Evolutionary conservation across 1,140 invertebrate species (phyloP).

Genomic region (Adoxophyes honmai): DNA sequence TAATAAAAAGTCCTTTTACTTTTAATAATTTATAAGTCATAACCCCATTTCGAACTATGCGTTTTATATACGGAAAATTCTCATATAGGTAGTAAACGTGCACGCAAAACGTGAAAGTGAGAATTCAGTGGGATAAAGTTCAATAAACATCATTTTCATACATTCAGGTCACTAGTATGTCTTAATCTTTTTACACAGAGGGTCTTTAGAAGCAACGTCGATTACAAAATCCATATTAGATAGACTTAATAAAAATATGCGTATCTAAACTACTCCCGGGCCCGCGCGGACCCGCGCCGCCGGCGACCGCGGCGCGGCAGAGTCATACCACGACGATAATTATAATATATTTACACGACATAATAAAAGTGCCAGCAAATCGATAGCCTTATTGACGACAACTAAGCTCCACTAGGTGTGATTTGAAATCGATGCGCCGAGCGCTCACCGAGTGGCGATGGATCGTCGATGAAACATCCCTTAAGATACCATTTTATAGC

Average conservation of each 20-base stretch:
- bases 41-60: conserved; percentile 69
- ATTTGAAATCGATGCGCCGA: conserved; percentile 71
- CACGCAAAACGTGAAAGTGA: conserved; percentile 70
- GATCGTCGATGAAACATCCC: conserved; percentile 31
- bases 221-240: conserved; percentile 76
- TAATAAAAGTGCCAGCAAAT: conserved; percentile 71
- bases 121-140: conserved; percentile 69
- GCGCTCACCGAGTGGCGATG: conserved; percentile 30
- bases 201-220: conserved; percentile 75
- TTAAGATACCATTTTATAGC: conserved; percentile 70
- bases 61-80: conserved; percentile 52
- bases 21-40: conserved; percentile 75
- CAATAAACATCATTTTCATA: conserved; percentile 66
- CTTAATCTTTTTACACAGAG: conserved; percentile 74
- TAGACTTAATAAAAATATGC: conserved; percentile 76
- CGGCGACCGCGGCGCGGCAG: conserved; percentile 41
- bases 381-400: conserved; percentile 70
- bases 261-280: conserved; percentile 68
- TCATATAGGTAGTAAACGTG: conserved; percentile 57
- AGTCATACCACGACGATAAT: conserved; percentile 72
- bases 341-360: conserved; percentile 76
- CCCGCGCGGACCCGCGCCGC: conserved; percentile 23
- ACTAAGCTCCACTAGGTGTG: conserved; percentile 75
- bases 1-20: conserved; percentile 69
- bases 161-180: conserved; percentile 77